These are phyloP conservation scores for Dexiosoma caninum DNA, from an alignment of 2,888 invertebrate species.

Conservation along the genomic window DNA sequence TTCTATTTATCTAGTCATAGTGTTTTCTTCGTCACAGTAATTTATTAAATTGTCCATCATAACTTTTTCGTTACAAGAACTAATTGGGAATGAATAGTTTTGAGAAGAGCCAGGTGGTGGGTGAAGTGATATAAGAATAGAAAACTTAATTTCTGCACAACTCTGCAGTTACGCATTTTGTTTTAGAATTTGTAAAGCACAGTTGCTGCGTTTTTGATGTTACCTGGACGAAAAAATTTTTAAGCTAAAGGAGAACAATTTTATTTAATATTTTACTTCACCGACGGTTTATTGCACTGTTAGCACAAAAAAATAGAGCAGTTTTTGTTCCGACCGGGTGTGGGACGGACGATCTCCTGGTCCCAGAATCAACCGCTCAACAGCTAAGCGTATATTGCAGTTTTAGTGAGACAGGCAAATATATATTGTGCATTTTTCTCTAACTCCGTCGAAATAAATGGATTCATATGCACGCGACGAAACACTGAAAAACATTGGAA, in stretches of 20 bases:
- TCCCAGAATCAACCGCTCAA: too few species aligned
- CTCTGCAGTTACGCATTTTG: too few species aligned
- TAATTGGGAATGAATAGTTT: slow-evolving; percentile 67
- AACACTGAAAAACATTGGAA: slow-evolving; percentile 74
- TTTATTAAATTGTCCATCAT: slow-evolving; percentile 71
- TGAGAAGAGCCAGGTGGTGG: slow-evolving; percentile 64
- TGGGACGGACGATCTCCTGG: too few species aligned
- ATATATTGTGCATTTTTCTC: slow-evolving; percentile 70
- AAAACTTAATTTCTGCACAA: slow-evolving; percentile 65
- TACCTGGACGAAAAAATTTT: too few species aligned
- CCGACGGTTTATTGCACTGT: too few species aligned
- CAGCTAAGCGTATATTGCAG: slow-evolving; percentile 55
- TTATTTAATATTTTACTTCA: too few species aligned
- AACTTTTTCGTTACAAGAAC: slow-evolving; percentile 72
- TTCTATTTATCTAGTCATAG: slow-evolving; percentile 59
- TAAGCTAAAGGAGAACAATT: too few species aligned
- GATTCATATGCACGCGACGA: slow-evolving; percentile 67
- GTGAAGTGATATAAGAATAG: too few species aligned
- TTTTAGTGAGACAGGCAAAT: slow-evolving; percentile 70
- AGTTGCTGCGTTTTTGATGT: too few species aligned
- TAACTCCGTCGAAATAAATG: slow-evolving; percentile 68
- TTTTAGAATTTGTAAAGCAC: too few species aligned
- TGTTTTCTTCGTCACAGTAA: slow-evolving; percentile 74
- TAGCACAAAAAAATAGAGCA: too few species aligned
- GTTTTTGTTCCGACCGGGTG: too few species aligned